phyloP scores from a whole-genome alignment of 2,797 vertebrate species.

The Rhinogobio ventralis region DNA sequence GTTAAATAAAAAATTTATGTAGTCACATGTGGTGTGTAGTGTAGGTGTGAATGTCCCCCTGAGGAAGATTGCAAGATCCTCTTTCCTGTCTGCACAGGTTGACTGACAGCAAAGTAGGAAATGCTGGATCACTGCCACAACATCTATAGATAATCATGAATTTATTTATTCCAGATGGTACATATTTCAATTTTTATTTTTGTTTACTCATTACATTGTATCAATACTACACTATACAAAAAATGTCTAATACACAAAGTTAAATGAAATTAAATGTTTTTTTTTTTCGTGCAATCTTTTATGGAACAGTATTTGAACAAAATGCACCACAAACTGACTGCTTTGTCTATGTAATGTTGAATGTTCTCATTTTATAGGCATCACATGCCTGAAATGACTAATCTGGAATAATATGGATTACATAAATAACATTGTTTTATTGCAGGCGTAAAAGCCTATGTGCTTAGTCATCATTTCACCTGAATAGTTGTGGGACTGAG shows the following conservation, averaged over 20 bases:
- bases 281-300: too few species aligned
- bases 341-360: constrained; percentile 1
- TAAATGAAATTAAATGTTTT: too few species aligned
- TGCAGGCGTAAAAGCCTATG: neutral
- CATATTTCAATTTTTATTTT: neutral
- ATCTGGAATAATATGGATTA: constrained; percentile 1
- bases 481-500: neutral
- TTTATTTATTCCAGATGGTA: neutral
- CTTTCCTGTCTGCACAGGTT: neutral
- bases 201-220: neutral
- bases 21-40: neutral
- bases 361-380: neutral
- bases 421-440: neutral
- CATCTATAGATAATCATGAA: neutral
- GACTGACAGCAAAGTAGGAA: neutral
- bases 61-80: neutral
- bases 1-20: neutral
- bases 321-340: neutral
- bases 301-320: constrained; percentile 15
- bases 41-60: neutral
- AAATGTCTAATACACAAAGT: neutral
- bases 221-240: neutral
- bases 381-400: constrained; percentile 37
- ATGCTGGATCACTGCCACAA: neutral
- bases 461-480: constrained; percentile 21